Percentiles rank a stretch among this genome's conserved stretches.
These are phyloP conservation scores for Caenorhabditis tropicalis DNA, from an alignment of 1,140 invertebrate species.

Conservation along the genomic window DNA sequence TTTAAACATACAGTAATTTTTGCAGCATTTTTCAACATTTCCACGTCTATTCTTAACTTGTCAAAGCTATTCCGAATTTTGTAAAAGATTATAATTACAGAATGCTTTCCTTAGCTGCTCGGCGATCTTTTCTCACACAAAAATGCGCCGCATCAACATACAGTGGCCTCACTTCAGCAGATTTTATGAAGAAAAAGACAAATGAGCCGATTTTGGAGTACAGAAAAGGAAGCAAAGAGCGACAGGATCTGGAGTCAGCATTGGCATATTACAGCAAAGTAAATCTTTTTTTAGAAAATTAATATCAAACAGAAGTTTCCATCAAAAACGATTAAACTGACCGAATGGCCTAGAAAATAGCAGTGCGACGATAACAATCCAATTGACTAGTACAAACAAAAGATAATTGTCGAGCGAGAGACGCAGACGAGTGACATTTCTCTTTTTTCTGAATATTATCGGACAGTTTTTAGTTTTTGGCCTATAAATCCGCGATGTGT, in stretches of 20 bases:
- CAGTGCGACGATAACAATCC: constrained; percentile 11
- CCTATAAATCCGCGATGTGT: not conserved
- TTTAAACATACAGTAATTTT: not conserved
- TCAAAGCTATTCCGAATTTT: not conserved
- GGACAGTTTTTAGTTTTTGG: not conserved
- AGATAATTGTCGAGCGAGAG: not conserved
- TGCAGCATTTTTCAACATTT: not conserved
- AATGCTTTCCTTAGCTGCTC: constrained; percentile 7
- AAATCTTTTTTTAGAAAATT: no score
- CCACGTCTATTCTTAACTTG: no score
- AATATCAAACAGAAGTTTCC: no score
- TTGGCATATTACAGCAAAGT: constrained; percentile 72
- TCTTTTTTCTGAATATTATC: not conserved
- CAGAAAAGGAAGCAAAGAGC: constrained; percentile 83
- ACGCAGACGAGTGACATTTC: constrained; percentile 40
- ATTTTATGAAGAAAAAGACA: constrained; percentile 72
- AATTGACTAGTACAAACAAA: not conserved
- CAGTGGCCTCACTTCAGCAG: constrained; percentile 68
- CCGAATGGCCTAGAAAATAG: constrained; percentile 17
- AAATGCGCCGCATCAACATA: not conserved
- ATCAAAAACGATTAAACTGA: not conserved
- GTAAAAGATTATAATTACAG: not conserved
- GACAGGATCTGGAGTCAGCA: constrained; percentile 76
- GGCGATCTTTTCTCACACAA: not conserved
- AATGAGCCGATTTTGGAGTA: constrained; percentile 78